Evolutionary conservation across 2,797 vertebrate species (phyloP).

Genomic region (Florisuga fusca): DNA sequence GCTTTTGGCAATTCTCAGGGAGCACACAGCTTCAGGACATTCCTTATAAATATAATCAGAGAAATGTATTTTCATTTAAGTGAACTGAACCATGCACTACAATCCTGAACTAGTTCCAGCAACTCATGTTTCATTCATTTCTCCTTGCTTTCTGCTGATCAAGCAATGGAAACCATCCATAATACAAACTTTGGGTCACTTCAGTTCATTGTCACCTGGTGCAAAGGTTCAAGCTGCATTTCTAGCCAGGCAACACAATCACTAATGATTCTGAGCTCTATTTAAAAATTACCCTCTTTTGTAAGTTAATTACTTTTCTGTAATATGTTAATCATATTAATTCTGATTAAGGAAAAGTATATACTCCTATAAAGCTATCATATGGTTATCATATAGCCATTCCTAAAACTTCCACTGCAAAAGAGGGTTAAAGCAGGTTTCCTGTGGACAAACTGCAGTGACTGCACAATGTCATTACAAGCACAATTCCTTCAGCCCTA

Average conservation of each 20-base stretch:
- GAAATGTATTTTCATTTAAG: not conserved
- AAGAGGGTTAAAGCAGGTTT: not conserved
- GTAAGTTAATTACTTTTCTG: not conserved
- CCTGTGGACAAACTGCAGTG: rapidly evolving
- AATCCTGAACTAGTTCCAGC: not conserved
- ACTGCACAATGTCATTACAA: not conserved
- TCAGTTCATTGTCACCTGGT: not conserved
- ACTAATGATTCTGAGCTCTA: not conserved
- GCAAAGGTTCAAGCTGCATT: not conserved
- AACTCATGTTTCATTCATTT: not conserved
- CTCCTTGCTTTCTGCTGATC: not conserved
- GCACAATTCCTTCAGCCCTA: not conserved
- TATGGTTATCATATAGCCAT: not conserved
- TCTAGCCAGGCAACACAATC: not conserved
- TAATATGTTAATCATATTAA: not conserved
- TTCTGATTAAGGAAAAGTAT: not conserved
- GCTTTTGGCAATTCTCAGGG: not conserved
- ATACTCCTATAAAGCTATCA: not conserved
- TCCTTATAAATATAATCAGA: not conserved
- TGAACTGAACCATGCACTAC: not conserved
- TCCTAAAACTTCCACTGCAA: not conserved
- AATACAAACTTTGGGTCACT: not conserved
- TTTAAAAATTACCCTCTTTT: not conserved
- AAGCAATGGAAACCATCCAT: not conserved
- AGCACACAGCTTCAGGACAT: not conserved